Evolutionary conservation across 2,888 invertebrate genomes (phyloP).

Genomic region (Hermodice carunculata): DNA sequence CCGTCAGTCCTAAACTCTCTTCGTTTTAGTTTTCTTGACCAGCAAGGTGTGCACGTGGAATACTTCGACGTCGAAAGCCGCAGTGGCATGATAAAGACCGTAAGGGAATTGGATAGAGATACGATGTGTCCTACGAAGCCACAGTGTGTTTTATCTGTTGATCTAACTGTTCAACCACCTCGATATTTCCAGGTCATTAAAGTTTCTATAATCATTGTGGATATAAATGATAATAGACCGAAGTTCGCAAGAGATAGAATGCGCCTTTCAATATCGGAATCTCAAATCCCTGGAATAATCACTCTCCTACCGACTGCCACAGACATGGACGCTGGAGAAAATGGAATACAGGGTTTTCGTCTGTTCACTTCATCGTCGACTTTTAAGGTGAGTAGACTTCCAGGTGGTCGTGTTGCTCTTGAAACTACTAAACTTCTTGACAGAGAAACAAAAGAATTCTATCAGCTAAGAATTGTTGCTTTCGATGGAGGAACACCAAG

Average conservation of each 20-base stretch:
- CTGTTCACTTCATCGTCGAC: conserved; percentile 8
- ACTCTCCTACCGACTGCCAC: conserved; percentile 22
- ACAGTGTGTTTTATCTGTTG: conserved; percentile 14
- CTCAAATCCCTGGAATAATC: conserved; percentile 6
- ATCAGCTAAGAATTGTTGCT: conserved; percentile 14
- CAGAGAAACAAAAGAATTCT: conserved; percentile 12
- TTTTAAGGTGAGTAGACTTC: conserved; percentile 6
- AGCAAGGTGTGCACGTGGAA: too few relatives aligned
- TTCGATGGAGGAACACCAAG: conserved; percentile 12
- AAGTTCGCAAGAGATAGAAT: conserved; percentile 78
- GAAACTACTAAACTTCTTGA: conserved; percentile 8
- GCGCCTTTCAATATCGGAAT: conserved; percentile 22
- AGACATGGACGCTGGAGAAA: conserved; percentile 20
- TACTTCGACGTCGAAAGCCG: too few relatives aligned
- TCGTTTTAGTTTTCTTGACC: too few relatives aligned
- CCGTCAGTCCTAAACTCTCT: too few relatives aligned
- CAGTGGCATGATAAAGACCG: conserved; percentile 12
- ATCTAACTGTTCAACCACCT: conserved; percentile 15
- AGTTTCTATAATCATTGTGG: conserved; percentile 88
- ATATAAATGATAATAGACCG: conserved; percentile 97
- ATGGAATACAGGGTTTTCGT: conserved; percentile 2
- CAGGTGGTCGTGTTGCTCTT: conserved; percentile 4
- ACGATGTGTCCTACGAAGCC: conserved; percentile 14
- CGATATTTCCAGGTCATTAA: conserved; percentile 23
- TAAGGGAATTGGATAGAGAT: conserved; percentile 23